Base-by-base conservation (phyloP, 2,888 invertebrate species). In the Acronicta leporina region DNA sequence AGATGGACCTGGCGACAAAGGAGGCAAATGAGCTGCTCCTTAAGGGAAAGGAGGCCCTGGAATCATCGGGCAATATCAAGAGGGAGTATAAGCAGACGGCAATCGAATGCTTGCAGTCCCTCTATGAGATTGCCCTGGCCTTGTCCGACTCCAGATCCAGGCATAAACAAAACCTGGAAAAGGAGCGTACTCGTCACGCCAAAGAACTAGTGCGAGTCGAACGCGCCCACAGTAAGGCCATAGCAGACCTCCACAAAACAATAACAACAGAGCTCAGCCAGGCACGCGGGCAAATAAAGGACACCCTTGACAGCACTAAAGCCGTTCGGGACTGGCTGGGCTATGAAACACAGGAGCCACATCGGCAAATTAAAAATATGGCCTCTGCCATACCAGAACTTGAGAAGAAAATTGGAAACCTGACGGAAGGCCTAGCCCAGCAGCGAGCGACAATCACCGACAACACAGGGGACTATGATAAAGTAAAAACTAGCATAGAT, bases 1-100 rank as follows among this genome's bases (percentile, higher is more conserved):
- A 45, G 2, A 53, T 53, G 53, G 53, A 53, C 13, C 14, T 53
- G 5, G 53, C 38, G 5, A 20, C 20, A 20, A 45, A 35, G 0
- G 35, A 53, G 0, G 44, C 52, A 0, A 53, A 44, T 9, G 5
- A 20, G 0, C 44, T 52, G 0, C 44, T 52, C 0, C 44, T 35
- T 5, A 25, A 13, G 5, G 44, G 44, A 0, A 53, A 53, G 6
- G 45, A 45, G 9, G 45, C 45, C 0, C 10, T 47, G n/a, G 41
- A 33, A 0, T 27, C 46, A 0, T 42, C 54, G 0, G 47, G 30
- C 0, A 40, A 46, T 1, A 41, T 47, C 20, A 47, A 54, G 0
- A 2, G 47, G 0, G 47, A 54, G 5, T 20, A 10, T 0, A 40
- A 41, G 30, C 10, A 2, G 0, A 47, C 11, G 0, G 16, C 30